These are phyloP conservation scores for Darevskia nairensis DNA, from an alignment of 2,797 vertebrate genomes.

Conservation along the genomic window DNA sequence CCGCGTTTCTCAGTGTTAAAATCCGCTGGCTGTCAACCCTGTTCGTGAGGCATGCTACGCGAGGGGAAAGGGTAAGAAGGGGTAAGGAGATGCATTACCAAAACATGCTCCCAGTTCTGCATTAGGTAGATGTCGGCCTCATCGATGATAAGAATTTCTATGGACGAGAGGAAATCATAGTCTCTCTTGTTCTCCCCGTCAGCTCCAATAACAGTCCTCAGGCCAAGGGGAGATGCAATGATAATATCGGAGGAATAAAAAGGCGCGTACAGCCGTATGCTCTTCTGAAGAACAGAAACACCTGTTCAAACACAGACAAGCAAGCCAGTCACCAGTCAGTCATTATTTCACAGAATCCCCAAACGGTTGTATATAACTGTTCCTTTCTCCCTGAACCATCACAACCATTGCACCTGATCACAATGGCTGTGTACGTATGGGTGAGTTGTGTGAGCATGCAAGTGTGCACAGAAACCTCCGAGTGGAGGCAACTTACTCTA, in stretches of 20 bases:
- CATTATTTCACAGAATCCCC: neutral
- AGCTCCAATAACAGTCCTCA: conserved; percentile 91
- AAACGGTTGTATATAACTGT: neutral
- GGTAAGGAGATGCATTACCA: conserved; percentile 79
- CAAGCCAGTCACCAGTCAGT: neutral
- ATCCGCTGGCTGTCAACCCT: neutral
- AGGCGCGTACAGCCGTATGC: conserved; percentile 91
- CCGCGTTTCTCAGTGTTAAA: neutral
- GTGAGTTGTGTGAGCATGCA: too few relatives aligned
- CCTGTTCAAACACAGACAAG: conserved; percentile 73
- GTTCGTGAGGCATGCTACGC: neutral
- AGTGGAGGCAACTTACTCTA: too few relatives aligned
- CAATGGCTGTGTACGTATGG: too few relatives aligned
- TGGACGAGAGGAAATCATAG: conserved; percentile 94
- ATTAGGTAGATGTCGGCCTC: conserved; percentile 95
- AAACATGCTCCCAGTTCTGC: conserved; percentile 98
- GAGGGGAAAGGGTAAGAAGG: neutral
- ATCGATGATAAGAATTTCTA: conserved; percentile 93
- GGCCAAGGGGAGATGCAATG: conserved; percentile 92
- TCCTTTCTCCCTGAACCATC: neutral
- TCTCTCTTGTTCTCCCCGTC: conserved; percentile 93
- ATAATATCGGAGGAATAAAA: conserved; percentile 98
- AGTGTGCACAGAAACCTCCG: too few relatives aligned
- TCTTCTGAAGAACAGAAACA: conserved; percentile 89
- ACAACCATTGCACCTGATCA: too few relatives aligned